Base-by-base conservation (phyloP, 2,888 invertebrate genomes). In the Dryococelus australis region DNA sequence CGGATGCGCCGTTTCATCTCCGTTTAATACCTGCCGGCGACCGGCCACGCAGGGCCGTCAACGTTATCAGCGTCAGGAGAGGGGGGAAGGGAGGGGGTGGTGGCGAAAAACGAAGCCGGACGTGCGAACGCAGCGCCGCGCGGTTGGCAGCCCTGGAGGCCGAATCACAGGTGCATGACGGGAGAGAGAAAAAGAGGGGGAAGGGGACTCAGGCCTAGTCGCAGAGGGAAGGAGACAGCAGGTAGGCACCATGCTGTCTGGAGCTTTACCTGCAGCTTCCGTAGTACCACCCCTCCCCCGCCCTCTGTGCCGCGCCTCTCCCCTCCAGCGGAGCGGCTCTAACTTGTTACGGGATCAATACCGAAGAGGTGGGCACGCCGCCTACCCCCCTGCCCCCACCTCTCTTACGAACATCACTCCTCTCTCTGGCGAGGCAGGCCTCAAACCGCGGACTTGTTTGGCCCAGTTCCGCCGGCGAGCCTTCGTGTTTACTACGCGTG, bases 231-330 rank as follows among this genome's bases (percentile, higher is more conserved):
- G 65, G 65, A 83, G 43, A 83, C 35, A 83, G 83, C 83, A 83
- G 65, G 65, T 65, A 83, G 83, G 83, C 83, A 83, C 83, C 83
- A 83, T 83, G 43, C 83, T 43, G 83, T 83, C 83, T 83, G 83
- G 43, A 83, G 83, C 83, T 83, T 83, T 83, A 83, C 83, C 83
- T 83, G 83, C 83, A 83, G 83, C 83, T 83, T 83, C 83, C 83
- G 83, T 83, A 83, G 83, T 83, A 9, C 83, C 43, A 16, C 35
- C 83, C 83, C 43, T n/a, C 83, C 8, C 83, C 35, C 13, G 16
- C 83, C 24, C 0, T 8, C 27, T 6, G 16, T 5, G 28, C 81
- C 6, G 28, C 83, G 4, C 16, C 12, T 28, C 83, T 43, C 28
- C 43, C 83, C 83, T 83, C 83, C 43, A 5, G n/a, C 83, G 27